Evolutionary conservation across 1,140 invertebrate genomes (phyloP), one percentile per base, ranked within the genome.

Genomic region (Sitobion miscanthi): DNA sequence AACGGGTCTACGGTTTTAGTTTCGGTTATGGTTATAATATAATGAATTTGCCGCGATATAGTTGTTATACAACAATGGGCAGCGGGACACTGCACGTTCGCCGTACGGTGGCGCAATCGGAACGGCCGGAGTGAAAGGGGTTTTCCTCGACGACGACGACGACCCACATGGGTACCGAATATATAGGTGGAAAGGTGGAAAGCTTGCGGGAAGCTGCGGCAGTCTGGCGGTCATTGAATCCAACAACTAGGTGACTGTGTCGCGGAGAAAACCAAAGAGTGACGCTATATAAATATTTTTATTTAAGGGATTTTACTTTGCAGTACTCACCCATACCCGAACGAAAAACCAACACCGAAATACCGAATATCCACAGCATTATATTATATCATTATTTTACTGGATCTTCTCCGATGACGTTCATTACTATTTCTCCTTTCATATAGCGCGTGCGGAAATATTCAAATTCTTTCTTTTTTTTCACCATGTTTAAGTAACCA

Each of bases 381-480:
- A n/a, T 69, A 6, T 69, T 30, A 1, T 62, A 30, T 25, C 5
- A 54, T 20, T 54, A 21, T 54, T 21, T 0, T 21, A 14, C 57
- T 0, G 57, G 57, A 4, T n/a, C 3, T 62, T 0, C 11, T 1
- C 0, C 30, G n/a, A n/a, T n/a, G 11, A n/a, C 14, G 11, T 4
- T n/a, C 11, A n/a, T n/a, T 69, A 6, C 0, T 14, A 69, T n/a
- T 69, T n/a, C 3, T 69, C 30, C 30, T 62, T 62, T 4, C 2
- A 30, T n/a, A 17, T n/a, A 17, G 30, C 5, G 1, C 30, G n/a
- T 4, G 49, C 49, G 6, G 57, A 69, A 17, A 1, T 17, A n/a
- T 69, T n/a, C 30, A 69, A 69, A 17, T n/a, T n/a, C 30, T 69
- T 69, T n/a, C 17, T n/a, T 69, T n/a, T n/a, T n/a, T 69, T 69